Conservation (phyloP, 2,888 invertebrate genomes). For the Acronicta aceris region DNA sequence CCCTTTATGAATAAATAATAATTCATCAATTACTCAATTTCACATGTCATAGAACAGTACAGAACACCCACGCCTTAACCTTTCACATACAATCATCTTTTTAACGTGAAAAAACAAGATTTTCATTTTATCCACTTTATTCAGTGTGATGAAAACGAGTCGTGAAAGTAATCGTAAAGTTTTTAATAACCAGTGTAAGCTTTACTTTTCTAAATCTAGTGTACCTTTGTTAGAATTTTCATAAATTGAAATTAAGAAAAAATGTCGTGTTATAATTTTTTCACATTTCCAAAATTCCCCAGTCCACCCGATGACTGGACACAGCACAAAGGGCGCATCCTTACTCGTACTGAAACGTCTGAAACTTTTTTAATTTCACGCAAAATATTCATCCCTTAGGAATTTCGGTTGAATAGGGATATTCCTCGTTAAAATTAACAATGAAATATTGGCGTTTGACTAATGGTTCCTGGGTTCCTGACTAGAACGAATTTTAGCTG, state of each 20-base stretch:
- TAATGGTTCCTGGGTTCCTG: constrained; percentile 66
- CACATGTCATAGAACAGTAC: background rate
- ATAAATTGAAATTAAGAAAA: background rate
- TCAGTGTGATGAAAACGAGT: too few species aligned
- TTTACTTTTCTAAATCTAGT: too few species aligned
- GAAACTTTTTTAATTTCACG: constrained; percentile 85
- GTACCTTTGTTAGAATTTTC: background rate
- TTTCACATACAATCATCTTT: background rate
- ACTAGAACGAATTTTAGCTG: constrained; percentile 52
- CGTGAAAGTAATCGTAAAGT: too few species aligned
- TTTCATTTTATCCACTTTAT: too few species aligned
- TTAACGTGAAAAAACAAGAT: background rate
- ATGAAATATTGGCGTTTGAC: constrained; percentile 77
- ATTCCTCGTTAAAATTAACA: constrained; percentile 75
- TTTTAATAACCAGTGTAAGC: too few species aligned
- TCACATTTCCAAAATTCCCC: constrained; percentile 2
- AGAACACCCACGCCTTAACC: background rate
- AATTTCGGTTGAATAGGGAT: constrained; percentile 54
- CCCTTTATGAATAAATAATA: background rate
- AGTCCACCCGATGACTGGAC: constrained; percentile 52
- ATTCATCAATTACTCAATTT: background rate
- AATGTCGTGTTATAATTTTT: background rate
- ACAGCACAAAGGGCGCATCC: constrained; percentile 59
- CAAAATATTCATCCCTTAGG: constrained; percentile 68
- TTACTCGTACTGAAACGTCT: constrained; percentile 45